Conservation (phyloP, 2,113 vertebrate genomes). For the Elephantulus edwardii region DNA sequence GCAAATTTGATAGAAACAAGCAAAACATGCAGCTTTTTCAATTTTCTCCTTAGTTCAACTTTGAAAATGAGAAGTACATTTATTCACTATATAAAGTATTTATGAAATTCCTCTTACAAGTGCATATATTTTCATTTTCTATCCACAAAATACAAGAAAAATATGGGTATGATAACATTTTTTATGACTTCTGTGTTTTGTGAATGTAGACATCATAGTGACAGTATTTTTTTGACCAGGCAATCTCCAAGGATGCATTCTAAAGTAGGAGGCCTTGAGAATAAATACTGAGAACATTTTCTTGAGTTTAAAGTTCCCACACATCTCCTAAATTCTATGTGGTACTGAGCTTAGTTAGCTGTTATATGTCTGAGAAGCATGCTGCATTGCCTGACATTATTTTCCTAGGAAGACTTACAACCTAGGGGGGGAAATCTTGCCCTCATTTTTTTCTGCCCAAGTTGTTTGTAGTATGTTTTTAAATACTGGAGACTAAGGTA, state of each 20-base stretch:
- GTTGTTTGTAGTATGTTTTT: conserved; percentile 7
- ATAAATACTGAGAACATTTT: conserved; percentile 47
- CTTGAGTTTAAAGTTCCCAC: conserved; percentile 55
- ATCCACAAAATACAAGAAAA: conserved; percentile 22
- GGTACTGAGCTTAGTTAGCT: not conserved
- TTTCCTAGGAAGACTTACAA: conserved; percentile 68
- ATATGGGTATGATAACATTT: too few relatives aligned
- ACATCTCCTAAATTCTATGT: conserved; percentile 38
- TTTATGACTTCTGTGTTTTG: too few relatives aligned
- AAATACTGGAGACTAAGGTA: too few relatives aligned
- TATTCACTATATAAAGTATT: conserved; percentile 55
- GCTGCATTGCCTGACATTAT: not conserved
- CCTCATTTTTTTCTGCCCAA: conserved; percentile 68
- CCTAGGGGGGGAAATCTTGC: conserved; percentile 69
- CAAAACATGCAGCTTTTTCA: conserved; percentile 40
- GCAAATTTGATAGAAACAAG: conserved; percentile 47
- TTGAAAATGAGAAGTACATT: conserved; percentile 55
- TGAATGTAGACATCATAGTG: conserved; percentile 53
- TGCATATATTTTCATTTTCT: conserved; percentile 49
- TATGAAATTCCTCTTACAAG: conserved; percentile 11
- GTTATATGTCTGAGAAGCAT: conserved; percentile 15
- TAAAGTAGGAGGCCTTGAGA: conserved; percentile 65
- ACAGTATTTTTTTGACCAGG: conserved; percentile 57
- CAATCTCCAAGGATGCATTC: not conserved
- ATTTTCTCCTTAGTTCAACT: conserved; percentile 37